These are phyloP conservation scores for Gnathonemus longibarbis DNA, from an alignment of 2,113 vertebrate genomes.

Conservation along the genomic window DNA sequence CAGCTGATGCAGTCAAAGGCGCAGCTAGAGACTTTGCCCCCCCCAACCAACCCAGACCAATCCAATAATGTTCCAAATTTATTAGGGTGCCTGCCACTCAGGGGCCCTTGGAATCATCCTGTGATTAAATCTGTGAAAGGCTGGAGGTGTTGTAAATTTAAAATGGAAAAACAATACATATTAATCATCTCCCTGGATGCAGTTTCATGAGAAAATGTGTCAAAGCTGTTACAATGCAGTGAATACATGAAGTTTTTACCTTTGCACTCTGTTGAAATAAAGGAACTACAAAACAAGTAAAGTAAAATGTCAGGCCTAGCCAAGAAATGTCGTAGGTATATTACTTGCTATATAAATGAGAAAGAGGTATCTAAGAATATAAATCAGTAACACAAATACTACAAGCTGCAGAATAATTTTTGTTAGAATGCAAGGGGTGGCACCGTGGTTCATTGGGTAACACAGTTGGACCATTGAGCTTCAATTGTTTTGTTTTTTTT, in stretches of 20 bases:
- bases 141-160: conserved; percentile 84
- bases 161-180: conserved; percentile 48
- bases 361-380: neutral
- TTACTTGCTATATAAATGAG: neutral
- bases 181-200: conserved; percentile 34
- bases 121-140: conserved; percentile 62
- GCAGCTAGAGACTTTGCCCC: neutral
- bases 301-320: neutral
- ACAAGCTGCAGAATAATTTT: neutral
- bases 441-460: neutral
- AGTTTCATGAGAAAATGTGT: neutral
- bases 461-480: neutral
- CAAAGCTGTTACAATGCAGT: neutral
- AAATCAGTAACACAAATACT: neutral
- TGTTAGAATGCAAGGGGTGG: neutral
- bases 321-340: neutral
- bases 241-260: neutral
- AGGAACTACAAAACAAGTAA: neutral
- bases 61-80: neutral
- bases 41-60: neutral
- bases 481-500: neutral
- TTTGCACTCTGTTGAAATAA: neutral
- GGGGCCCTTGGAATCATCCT: neutral
- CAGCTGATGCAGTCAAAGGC: neutral
- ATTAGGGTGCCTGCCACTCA: neutral